phyloP scores from a whole-genome alignment of 2,113 vertebrate species.

The Atrichornis clamosus region DNA sequence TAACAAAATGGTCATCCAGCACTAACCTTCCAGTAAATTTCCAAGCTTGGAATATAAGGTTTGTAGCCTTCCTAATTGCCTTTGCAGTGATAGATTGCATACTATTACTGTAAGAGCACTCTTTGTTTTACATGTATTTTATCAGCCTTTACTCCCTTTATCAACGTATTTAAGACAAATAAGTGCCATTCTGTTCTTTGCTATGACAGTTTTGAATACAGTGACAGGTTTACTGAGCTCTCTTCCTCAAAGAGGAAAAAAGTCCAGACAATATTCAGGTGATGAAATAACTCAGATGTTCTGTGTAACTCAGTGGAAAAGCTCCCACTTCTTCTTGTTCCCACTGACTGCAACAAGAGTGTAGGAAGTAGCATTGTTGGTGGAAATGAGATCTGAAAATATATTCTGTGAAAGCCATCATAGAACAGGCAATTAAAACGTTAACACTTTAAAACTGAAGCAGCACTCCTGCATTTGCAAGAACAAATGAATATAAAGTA shows the following conservation, averaged over 20 bases:
- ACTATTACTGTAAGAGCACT: background rate
- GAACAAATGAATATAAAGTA: background rate
- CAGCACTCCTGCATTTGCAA: background rate
- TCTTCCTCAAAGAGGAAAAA: background rate
- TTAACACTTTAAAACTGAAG: background rate
- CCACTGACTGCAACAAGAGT: background rate
- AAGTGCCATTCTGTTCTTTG: background rate
- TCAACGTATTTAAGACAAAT: background rate
- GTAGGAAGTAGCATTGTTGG: background rate
- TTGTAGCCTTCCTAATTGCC: background rate
- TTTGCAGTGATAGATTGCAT: background rate
- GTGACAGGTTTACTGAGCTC: background rate
- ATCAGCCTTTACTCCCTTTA: background rate
- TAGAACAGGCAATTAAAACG: background rate
- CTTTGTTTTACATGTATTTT: background rate
- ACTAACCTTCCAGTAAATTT: background rate
- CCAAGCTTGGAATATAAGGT: background rate
- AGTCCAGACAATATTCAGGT: background rate
- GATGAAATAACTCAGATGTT: background rate
- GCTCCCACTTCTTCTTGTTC: background rate
- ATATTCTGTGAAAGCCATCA: background rate
- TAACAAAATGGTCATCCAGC: background rate
- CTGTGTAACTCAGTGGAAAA: background rate
- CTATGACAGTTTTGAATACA: background rate
- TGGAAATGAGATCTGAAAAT: background rate